Evolutionary conservation across 2,888 invertebrate genomes (phyloP).

Genomic region (Aricia artaxerxes): DNA sequence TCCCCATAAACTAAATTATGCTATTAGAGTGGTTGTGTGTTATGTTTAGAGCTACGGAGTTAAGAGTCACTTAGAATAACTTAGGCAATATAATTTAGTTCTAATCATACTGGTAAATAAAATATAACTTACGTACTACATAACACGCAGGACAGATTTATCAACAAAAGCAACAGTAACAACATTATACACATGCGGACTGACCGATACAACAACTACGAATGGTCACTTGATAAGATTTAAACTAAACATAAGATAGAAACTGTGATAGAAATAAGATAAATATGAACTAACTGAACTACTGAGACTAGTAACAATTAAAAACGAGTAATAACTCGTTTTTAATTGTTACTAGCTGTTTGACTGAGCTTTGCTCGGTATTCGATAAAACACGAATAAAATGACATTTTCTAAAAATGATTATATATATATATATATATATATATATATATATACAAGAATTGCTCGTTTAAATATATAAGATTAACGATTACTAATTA

Average conservation of each 20-base stretch:
- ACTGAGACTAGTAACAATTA: too few species aligned
- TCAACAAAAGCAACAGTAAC: not conserved
- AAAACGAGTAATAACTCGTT: not conserved
- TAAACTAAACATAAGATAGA: not conserved
- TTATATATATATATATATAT: too few species aligned
- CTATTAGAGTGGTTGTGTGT: too few species aligned
- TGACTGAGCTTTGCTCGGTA: too few species aligned
- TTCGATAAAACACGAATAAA: too few species aligned
- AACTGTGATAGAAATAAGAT: not conserved
- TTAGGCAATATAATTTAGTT: too few species aligned
- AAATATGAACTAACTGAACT: not conserved
- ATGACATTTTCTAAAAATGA: too few species aligned
- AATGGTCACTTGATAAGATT: not conserved
- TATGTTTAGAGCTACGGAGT: too few species aligned
- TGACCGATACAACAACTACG: not conserved
- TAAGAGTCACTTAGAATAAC: too few species aligned
- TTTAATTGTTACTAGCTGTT: not conserved
- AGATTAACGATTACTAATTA: not conserved
- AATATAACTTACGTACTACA: constrained; percentile 16
- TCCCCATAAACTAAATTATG: too few species aligned
- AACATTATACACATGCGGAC: not conserved
- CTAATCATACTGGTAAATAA: not conserved
- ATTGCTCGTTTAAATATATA: too few species aligned
- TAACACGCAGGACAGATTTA: not conserved
- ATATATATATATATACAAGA: too few species aligned